A percentile compares a stretch with the other conserved stretches of the same genome.
These are phyloP conservation scores for Otus sunia DNA, from an alignment of 2,113 vertebrate species.

Conservation along the genomic window DNA sequence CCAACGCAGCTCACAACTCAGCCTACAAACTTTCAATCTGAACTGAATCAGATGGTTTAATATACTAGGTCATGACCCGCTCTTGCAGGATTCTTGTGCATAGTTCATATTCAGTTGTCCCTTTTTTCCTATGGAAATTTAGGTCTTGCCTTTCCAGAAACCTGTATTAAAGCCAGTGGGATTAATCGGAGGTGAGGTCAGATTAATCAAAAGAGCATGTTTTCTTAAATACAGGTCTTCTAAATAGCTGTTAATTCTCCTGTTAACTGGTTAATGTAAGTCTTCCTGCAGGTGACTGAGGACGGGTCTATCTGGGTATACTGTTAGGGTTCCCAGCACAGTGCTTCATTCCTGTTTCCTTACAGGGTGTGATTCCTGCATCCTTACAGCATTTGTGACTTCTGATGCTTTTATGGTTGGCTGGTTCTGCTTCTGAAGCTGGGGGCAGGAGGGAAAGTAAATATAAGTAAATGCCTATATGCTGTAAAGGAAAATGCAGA, in stretches of 20 bases:
- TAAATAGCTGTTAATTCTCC: not conserved
- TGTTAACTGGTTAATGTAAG: not conserved
- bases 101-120: not conserved
- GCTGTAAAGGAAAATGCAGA: not conserved
- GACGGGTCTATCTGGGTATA: not conserved
- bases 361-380: not conserved
- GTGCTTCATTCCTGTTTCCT: not conserved
- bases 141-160: constrained; percentile 6
- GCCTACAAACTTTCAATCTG: not conserved
- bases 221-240: not conserved
- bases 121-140: not conserved
- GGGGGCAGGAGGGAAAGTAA: not conserved
- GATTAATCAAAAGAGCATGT: not conserved
- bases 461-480: not conserved
- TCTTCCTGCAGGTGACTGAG: not conserved
- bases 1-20: constrained; percentile 1
- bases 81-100: not conserved
- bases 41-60: constrained; percentile 27
- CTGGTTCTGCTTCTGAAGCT: not conserved
- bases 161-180: not conserved
- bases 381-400: not conserved
- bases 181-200: not conserved
- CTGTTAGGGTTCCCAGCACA: not conserved
- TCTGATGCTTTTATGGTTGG: not conserved
- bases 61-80: not conserved